These are phyloP conservation scores for Catalaphyllia jardinei DNA, from an alignment of 64 coral and sea anemone species.

Conservation along the genomic window DNA sequence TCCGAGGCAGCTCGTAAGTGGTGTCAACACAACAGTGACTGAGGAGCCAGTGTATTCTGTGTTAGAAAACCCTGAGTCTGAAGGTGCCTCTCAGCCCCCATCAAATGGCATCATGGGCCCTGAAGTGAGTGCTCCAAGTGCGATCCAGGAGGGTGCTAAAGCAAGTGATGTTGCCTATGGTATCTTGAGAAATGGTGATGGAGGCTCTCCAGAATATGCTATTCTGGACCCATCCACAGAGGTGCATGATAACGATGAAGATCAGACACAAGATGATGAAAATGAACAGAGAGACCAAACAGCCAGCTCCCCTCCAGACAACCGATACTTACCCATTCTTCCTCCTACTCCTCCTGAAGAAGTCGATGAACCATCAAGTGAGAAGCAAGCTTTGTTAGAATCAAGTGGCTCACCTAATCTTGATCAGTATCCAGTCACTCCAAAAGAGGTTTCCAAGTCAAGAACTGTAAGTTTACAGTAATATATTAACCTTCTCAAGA, in stretches of 20 bases:
- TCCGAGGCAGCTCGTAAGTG: not conserved
- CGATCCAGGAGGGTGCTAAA: no score
- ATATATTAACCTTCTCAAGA: no score
- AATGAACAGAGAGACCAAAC: no score
- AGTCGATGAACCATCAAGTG: not conserved
- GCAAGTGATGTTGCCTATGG: not conserved
- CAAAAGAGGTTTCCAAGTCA: not conserved
- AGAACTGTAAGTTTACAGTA: constrained; percentile 50
- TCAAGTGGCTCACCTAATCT: not conserved
- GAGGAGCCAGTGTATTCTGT: constrained; percentile 22
- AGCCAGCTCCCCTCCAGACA: not conserved
- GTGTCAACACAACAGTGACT: not conserved
- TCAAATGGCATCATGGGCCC: not conserved
- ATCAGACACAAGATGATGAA: not conserved
- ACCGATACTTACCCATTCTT: not conserved
- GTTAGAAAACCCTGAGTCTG: constrained; percentile 8
- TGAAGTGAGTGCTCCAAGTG: not conserved
- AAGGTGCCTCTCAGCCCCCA: not conserved
- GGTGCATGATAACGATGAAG: not conserved
- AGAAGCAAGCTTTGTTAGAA: not conserved
- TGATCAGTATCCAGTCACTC: constrained; percentile 23
- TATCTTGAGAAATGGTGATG: not conserved
- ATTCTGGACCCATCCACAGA: constrained; percentile 46
- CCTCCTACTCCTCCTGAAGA: constrained; percentile 2
- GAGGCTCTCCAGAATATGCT: constrained; percentile 41